These are phyloP conservation scores for Engystomops pustulosus DNA, from an alignment of 2,113 vertebrate genomes.

Conservation along the genomic window DNA sequence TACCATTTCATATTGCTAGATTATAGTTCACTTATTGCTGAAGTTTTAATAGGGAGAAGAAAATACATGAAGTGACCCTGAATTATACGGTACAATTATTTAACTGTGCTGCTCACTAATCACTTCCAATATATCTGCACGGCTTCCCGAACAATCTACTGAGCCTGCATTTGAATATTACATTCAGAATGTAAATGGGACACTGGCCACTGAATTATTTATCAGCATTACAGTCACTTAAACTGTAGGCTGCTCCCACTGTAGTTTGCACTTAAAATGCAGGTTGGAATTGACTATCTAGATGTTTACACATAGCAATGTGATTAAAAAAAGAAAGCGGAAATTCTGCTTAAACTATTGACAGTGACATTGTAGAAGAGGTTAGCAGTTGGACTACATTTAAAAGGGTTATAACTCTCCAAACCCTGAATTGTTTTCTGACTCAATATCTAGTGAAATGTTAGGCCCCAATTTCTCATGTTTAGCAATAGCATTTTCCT, in stretches of 20 bases:
- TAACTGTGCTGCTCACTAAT: slow-evolving; percentile 13
- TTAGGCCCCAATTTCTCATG: too few relatives aligned
- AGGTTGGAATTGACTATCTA: too few relatives aligned
- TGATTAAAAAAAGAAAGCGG: too few relatives aligned
- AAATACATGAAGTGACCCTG: neutral
- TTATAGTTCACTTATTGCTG: neutral
- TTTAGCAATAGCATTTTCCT: too few relatives aligned
- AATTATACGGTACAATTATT: slow-evolving; percentile 11
- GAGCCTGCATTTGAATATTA: slow-evolving; percentile 1
- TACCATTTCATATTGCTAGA: neutral
- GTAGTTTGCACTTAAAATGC: too few relatives aligned
- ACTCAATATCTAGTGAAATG: too few relatives aligned
- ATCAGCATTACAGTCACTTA: slow-evolving; percentile 36
- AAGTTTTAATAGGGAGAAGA: neutral
- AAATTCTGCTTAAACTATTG: too few relatives aligned
- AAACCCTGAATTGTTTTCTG: too few relatives aligned
- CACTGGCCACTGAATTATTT: slow-evolving; percentile 37
- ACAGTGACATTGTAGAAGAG: neutral
- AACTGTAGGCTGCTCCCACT: neutral
- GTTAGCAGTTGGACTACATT: neutral
- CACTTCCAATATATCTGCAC: slow-evolving; percentile 18
- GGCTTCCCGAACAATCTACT: neutral
- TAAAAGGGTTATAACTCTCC: neutral
- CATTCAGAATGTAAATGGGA: slow-evolving; percentile 11
- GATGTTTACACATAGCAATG: too few relatives aligned